These are phyloP conservation scores for Daboia siamensis DNA, from an alignment of 2,113 vertebrate genomes.

Conservation along the genomic window DNA sequence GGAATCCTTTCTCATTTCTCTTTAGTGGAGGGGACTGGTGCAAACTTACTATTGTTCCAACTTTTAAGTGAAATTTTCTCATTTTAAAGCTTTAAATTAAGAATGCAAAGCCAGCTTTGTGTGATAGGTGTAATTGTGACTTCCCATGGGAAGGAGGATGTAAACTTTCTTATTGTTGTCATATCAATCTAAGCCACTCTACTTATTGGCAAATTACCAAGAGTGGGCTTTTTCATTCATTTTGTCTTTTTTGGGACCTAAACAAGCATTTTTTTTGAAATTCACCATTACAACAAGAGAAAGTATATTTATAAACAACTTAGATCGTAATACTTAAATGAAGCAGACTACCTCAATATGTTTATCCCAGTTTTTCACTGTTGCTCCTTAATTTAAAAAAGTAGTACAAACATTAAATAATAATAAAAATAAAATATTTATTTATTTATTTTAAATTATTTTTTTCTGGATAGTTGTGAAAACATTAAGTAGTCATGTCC, in stretches of 20 bases:
- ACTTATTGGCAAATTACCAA: background rate
- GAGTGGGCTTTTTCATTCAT: background rate
- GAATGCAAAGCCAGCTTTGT: background rate
- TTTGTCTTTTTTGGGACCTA: background rate
- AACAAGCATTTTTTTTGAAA: background rate
- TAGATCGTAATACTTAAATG: background rate
- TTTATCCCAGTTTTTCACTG: background rate
- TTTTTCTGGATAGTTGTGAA: background rate
- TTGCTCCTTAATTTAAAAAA: background rate
- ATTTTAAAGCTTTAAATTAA: background rate
- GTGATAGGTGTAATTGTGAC: background rate
- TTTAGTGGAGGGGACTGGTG: background rate
- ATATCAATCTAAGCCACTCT: background rate
- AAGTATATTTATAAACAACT: constrained; percentile 21
- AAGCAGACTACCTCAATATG: background rate
- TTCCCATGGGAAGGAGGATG: background rate
- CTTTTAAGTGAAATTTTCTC: background rate
- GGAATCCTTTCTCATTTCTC: background rate
- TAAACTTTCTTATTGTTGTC: background rate
- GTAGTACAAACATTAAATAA: background rate
- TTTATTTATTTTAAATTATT: background rate
- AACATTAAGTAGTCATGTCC: background rate
- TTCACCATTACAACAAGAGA: background rate
- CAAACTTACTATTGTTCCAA: background rate
- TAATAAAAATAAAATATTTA: background rate